A percentile compares a stretch with the other conserved stretches of the same genome.
These are phyloP conservation scores for Clupea harengus DNA, from an alignment of 2,113 vertebrate genomes.

Conservation along the genomic window DNA sequence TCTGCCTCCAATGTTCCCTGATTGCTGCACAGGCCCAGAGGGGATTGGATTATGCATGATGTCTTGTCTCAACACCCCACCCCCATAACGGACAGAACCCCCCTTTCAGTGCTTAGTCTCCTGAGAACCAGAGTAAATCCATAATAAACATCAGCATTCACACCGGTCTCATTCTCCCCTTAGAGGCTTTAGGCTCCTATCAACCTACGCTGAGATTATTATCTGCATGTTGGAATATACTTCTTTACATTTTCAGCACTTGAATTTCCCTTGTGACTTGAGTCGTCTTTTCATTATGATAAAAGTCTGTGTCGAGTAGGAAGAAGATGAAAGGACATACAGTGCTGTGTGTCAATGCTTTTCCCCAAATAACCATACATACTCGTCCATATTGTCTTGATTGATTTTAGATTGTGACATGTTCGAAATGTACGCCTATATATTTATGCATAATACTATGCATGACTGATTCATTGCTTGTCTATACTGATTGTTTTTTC, in stretches of 20 bases:
- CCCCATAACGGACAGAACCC: no score
- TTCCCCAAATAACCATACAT: not conserved
- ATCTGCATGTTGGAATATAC: not conserved
- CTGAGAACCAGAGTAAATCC: not conserved
- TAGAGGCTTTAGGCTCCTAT: not conserved
- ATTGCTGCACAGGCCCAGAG: not conserved
- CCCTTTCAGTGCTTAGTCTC: not conserved
- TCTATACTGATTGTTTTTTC: conserved; percentile 31
- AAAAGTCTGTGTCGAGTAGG: not conserved
- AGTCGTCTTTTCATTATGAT: not conserved
- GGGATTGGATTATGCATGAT: not conserved
- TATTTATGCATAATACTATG: not conserved
- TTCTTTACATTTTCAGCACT: not conserved
- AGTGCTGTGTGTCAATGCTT: not conserved
- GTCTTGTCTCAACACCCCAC: not conserved
- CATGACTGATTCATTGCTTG: not conserved
- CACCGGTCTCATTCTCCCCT: not conserved
- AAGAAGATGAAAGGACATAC: not conserved
- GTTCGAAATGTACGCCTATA: not conserved
- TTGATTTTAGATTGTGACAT: not conserved
- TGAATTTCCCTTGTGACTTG: not conserved
- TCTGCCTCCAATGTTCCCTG: not conserved
- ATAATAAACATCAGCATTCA: not conserved
- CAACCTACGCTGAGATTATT: not conserved
- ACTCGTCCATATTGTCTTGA: not conserved